Evolutionary conservation across 1,140 invertebrate species (phyloP), one percentile per base, ranked within the genome.

Genomic region (Pseudomyrmex dendroicus): DNA sequence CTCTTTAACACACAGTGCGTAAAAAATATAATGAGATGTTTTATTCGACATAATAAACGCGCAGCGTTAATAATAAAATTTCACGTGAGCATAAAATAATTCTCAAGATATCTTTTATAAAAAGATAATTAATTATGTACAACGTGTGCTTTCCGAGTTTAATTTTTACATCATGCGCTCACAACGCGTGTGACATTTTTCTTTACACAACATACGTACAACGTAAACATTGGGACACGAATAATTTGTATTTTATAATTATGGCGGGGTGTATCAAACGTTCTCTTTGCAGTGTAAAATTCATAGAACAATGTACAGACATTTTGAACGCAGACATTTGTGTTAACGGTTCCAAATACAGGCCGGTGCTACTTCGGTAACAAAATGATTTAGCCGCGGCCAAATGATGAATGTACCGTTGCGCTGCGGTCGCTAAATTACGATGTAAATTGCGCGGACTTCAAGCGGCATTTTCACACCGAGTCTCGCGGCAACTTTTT

Each of bases 361-460:
- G 25, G 12, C 54, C 44, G 9, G 10, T 35, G 52, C 52, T 22
- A 67, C 35, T 68, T 56, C 20, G 64, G 54, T 57, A 59, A 68
- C 64, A 20, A 48, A 70, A 50, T 61, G 63, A 80, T 80, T 68
- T 57, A 70, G 64, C 46, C 46, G 5, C 35, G 54, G 66, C n/a
- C 22, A 48, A 70, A 80, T 80, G 76, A 80, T 59, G 66, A 61
- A 80, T 72, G 44, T 35, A 61, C 20, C n/a, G 8, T 13, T 17
- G 1, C 17, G 8, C 17, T 25, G 3, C 17, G 15, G 10, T 10
- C 54, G 54, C n/a, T 59, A 50, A 80, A 80, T 80, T 80, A 59
- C 76, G 46, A 80, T 59, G 66, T 54, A 80, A 80, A 80, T 80
- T 80, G 76, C n/a, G 25, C 76, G 17, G 64, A 44, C 17, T 57